Evolutionary conservation across 1,140 invertebrate species (phyloP).

Genomic region (Zophobas morio): DNA sequence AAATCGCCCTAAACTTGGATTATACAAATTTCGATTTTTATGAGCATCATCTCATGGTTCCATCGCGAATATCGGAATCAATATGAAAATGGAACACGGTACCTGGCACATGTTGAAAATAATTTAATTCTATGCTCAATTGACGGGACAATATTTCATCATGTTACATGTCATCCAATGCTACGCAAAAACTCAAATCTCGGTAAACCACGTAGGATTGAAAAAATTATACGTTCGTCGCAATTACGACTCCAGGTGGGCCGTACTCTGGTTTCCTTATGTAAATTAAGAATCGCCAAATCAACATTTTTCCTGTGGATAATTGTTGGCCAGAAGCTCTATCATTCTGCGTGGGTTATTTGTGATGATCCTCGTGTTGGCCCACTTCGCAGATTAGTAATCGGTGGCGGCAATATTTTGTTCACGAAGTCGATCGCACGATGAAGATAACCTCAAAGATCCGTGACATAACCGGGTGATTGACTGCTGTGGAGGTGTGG

Average conservation of each 20-base stretch:
- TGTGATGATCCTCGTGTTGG: too few relatives aligned
- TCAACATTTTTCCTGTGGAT: background rate
- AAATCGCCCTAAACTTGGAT: too few relatives aligned
- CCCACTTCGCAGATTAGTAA: too few relatives aligned
- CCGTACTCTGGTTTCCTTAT: constrained; percentile 36
- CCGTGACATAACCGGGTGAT: constrained; percentile 33
- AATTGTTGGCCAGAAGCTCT: background rate
- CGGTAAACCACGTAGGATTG: constrained; percentile 4
- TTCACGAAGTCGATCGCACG: constrained; percentile 22
- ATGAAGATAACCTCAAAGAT: constrained; percentile 29
- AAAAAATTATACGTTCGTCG: constrained; percentile 9
- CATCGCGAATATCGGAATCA: constrained; percentile 40
- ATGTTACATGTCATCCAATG: constrained; percentile 3
- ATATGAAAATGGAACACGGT: constrained; percentile 45
- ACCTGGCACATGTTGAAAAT: constrained; percentile 42
- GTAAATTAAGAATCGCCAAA: constrained; percentile 29
- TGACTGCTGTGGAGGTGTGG: constrained; percentile 28
- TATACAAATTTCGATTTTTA: background rate
- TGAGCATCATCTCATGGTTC: background rate
- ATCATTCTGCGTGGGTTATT: background rate
- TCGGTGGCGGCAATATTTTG: constrained; percentile 29
- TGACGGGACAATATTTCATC: constrained; percentile 6
- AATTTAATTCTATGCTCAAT: constrained; percentile 9
- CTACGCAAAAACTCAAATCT: constrained; percentile 13
- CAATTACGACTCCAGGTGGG: constrained; percentile 1